Evolutionary conservation across 2,113 vertebrate genomes (phyloP).

Genomic region (Atlantisia rogersi): DNA sequence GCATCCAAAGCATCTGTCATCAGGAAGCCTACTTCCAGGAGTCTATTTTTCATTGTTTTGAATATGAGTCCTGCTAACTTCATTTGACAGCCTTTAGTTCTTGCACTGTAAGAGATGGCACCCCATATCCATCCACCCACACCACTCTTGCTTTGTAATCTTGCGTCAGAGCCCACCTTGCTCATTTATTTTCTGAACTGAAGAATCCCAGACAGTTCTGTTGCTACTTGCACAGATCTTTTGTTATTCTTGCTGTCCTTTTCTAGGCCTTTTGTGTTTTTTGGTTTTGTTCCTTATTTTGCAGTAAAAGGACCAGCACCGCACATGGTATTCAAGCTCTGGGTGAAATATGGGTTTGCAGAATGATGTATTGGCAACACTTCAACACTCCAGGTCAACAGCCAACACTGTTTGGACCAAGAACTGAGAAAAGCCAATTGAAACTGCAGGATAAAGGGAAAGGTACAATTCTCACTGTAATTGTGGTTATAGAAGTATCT

Average conservation of each 20-base stretch:
- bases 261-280: background rate
- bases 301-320: background rate
- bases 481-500: background rate
- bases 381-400: background rate
- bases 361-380: background rate
- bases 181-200: background rate
- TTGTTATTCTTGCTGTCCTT: background rate
- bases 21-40: background rate
- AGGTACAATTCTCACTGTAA: background rate
- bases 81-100: background rate
- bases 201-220: background rate
- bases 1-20: background rate
- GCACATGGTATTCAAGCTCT: background rate
- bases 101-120: background rate
- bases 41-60: background rate
- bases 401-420: background rate
- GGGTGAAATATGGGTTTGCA: background rate
- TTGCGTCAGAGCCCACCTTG: background rate
- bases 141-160: background rate
- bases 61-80: background rate
- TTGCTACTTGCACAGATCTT: background rate
- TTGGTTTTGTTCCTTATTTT: background rate
- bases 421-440: background rate
- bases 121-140: accelerated
- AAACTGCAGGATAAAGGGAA: background rate